Conservation (phyloP, 2,113 vertebrate species). For the Scolopax mira region DNA sequence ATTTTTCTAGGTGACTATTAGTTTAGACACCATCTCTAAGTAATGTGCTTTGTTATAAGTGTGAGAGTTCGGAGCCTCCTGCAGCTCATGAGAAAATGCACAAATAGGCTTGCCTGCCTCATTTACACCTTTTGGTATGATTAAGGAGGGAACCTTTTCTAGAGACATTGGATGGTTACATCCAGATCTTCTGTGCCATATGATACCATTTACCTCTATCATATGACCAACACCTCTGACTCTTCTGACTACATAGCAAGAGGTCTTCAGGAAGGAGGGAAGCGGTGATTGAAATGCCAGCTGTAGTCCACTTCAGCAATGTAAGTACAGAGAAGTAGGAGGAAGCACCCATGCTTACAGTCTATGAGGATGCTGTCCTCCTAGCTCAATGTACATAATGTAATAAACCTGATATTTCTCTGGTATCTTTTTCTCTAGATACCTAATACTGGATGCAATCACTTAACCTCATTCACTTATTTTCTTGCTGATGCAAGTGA, state of each 20-base stretch:
- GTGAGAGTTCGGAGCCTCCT: neutral
- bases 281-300: neutral
- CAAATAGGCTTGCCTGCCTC: neutral
- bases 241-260: neutral
- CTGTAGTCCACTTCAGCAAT: neutral
- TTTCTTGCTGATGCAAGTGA: neutral
- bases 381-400: neutral
- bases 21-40: neutral
- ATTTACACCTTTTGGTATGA: neutral
- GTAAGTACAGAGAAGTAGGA: neutral
- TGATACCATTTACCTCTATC: neutral
- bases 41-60: neutral
- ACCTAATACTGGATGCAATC: neutral
- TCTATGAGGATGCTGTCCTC: neutral
- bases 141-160: neutral
- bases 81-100: neutral
- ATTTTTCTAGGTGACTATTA: neutral
- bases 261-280: neutral
- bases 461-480: neutral
- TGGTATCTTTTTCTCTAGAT: neutral
- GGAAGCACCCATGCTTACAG: neutral
- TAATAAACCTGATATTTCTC: neutral
- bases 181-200: neutral
- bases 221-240: neutral
- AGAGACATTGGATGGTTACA: neutral